Base-by-base conservation (phyloP, 2,113 vertebrate species). In the Sphyrna mokarran region DNA sequence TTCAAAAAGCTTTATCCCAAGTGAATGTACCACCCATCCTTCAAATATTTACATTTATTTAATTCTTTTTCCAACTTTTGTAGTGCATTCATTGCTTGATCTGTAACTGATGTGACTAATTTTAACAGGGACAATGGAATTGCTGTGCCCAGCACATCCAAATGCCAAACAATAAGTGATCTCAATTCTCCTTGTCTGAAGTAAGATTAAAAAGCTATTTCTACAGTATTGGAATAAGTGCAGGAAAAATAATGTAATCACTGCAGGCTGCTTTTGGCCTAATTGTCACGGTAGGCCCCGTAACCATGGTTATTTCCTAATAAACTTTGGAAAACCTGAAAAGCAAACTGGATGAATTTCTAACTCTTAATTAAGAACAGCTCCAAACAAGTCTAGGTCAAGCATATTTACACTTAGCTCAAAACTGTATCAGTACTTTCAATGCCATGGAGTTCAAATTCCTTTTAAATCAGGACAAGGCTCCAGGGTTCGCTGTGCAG, bases 231-330 rank as follows among this genome's bases (percentile, higher is more conserved):
- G 89, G 89, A 63, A 63, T 18, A 91, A 61, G 58, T 63, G 61
- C 87, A 91, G 87, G 87, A 93, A 93, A 93, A 93, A 93, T n/a
- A 93, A 68, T 66, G 16, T 66, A 93, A 93, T 93, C 61, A 93
- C 89, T 93, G 16, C 11, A 93, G 89, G 89, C 61, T 93, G 89
- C 61, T 66, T 22, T 18, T 93, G 29, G 58, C 89, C n/a, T 37
- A 93, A 93, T 93, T 61, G 37, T 16, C n/a, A 37, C 37, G 86
- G 89, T 93, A 93, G 89, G 89, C 89, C 89, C 37, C 61, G 89
- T 93, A 33, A 37, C 89, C 89, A 93, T 93, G 89, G 89, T 93
- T 93, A 68, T 66, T 37, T 20, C 61, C 33, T n/a, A 93, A 93
- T 93, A 93, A 93, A 54, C 89, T 93, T 93, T 66, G 33, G 89